Evolutionary conservation across 2,797 vertebrate genomes (phyloP), one percentile per base, ranked within the genome.

Genomic region (Xiphophorus birchmanni): DNA sequence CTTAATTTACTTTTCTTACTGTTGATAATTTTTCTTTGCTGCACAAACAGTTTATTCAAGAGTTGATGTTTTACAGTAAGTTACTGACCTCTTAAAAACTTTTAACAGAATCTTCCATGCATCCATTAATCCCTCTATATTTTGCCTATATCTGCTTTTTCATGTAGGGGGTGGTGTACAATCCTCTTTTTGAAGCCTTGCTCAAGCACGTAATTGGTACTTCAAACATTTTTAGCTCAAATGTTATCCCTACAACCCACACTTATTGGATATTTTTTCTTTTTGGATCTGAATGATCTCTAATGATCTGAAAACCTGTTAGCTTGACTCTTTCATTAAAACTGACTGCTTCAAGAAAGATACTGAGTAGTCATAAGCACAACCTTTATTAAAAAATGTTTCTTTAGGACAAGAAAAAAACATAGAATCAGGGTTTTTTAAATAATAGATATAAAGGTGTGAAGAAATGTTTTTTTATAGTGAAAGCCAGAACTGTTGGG

Each of bases 401-500:
- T n/a, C 11, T 45, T 45, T 72, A 29, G 26, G 15, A 18, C 29
- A 26, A 71, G 12, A 47, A 2, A 45, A 47, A 2, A 8, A 47
- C 9, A 2, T 5, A 26, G 40, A 26, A 44, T 44, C 11, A 71
- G 40, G 23, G 37, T 26, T 13, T 15, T 26, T 23, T 15, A n/a
- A 44, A 13, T n/a, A 44, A 71, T 2, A 26, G 40, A 40, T 23
- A 23, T 42, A 37, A 69, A 69, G 37, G 37, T 42, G 65, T 42
- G 10, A 69, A 42, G 4, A 69, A 44, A 44, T 44, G 23, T 13
- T 71, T 32, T 32, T 69, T 44, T 71, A 26, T 44, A 71, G 40
- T 2, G 6, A 44, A 44, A 71, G 40, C 5, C 5, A 71, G 40
- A 84, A 80, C 71, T 45, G 79, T 21, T 17, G 48, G 71, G 58